These are phyloP conservation scores for Anas bahamensis DNA, from an alignment of 2,797 vertebrate species.

Conservation along the genomic window DNA sequence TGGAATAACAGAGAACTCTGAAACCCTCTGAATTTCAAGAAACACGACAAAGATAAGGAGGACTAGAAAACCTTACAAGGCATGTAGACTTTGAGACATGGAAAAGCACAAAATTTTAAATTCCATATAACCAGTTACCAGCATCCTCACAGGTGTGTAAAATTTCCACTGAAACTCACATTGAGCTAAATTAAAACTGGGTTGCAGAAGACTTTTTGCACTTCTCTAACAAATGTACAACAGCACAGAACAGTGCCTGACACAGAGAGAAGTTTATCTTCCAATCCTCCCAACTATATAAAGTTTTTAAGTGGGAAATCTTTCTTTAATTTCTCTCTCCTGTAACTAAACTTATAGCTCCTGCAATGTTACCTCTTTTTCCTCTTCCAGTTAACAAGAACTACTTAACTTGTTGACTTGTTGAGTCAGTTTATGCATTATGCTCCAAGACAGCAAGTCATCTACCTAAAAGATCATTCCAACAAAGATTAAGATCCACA, in stretches of 20 bases:
- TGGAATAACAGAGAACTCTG: neutral
- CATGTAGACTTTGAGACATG: neutral
- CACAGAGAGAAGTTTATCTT: neutral
- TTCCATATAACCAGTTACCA: neutral
- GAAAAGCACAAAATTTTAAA: neutral
- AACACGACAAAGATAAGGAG: neutral
- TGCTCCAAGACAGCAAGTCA: neutral
- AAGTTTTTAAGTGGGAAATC: neutral
- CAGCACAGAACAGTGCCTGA: neutral
- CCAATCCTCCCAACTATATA: neutral
- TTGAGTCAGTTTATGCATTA: neutral
- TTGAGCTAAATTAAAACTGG: neutral
- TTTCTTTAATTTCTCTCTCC: neutral
- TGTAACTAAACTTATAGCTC: neutral
- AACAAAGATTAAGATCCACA: neutral
- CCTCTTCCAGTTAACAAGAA: neutral
- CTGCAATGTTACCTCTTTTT: neutral
- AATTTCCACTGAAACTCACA: neutral
- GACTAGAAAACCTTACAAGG: neutral
- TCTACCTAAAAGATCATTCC: neutral
- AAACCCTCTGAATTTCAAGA: neutral
- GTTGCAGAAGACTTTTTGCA: neutral
- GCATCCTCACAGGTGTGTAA: neutral
- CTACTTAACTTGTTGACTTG: neutral
- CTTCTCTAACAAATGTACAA: neutral